A percentile compares a stretch with the other conserved stretches of the same genome.
phyloP scores from a whole-genome alignment of 2,888 invertebrate species.

The Pemphredon lugubris region DNA sequence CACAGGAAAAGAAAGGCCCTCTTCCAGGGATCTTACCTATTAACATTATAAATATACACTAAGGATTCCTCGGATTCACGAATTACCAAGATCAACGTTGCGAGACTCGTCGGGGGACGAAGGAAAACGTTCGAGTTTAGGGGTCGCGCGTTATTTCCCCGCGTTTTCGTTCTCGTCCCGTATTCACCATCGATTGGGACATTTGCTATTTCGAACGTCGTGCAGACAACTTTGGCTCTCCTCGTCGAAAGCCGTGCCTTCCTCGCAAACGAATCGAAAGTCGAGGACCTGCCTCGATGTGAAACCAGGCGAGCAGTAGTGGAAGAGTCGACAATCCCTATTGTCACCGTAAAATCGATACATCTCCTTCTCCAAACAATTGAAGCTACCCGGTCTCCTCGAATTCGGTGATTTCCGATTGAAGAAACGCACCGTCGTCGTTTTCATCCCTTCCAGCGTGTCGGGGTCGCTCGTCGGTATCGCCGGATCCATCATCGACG shows the following conservation, averaged over 20 bases:
- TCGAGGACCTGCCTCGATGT: constrained; percentile 83
- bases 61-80: constrained; percentile 74
- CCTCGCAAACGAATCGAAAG: constrained; percentile 84
- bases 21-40: constrained; percentile 44
- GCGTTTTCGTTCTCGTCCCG: constrained; percentile 16
- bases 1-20: constrained; percentile 51
- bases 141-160: not conserved
- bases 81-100: constrained; percentile 77
- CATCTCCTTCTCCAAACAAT: constrained; percentile 83
- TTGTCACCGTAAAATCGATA: constrained; percentile 84
- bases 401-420: constrained; percentile 27
- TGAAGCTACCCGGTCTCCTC: constrained; percentile 79
- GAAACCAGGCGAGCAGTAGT: constrained; percentile 85
- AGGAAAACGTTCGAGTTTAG: not conserved
- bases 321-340: constrained; percentile 84
- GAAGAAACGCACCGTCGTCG: constrained; percentile 50
- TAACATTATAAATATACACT: constrained; percentile 68
- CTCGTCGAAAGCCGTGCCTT: constrained; percentile 83
- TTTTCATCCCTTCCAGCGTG: constrained; percentile 37
- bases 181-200: constrained; percentile 73
- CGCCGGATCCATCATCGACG: not conserved
- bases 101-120: no score
- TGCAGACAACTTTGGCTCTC: constrained; percentile 82
- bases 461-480: not conserved
- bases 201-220: constrained; percentile 71